Conservation (phyloP, 2,888 invertebrate genomes). For the Macrophya alboannulata region DNA sequence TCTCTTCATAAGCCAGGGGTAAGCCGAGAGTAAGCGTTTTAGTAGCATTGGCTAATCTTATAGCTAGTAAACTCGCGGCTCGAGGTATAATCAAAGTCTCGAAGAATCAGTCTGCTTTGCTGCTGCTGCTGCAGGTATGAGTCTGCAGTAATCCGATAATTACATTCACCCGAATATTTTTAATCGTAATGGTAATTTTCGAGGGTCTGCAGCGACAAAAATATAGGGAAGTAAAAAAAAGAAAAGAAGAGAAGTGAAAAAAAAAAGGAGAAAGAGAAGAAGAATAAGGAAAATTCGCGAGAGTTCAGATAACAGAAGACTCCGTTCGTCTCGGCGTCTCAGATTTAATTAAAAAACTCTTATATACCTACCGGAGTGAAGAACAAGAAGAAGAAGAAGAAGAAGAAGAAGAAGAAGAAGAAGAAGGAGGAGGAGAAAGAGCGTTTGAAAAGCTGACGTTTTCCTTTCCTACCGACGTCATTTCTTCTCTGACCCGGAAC, state of each 20-base stretch:
- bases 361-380: background rate
- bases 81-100: background rate
- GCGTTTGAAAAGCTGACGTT: slow-evolving; percentile 37
- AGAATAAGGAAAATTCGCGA: background rate
- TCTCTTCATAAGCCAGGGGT: slow-evolving; percentile 17
- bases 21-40: slow-evolving; percentile 38
- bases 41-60: slow-evolving; percentile 4
- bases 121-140: background rate
- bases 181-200: background rate
- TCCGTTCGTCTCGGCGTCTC: slow-evolving; percentile 39
- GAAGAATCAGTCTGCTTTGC: background rate
- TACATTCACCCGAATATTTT: background rate
- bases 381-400: background rate
- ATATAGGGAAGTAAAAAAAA: no score
- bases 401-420: no score
- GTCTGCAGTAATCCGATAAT: slow-evolving; percentile 18
- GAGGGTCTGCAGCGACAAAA: background rate
- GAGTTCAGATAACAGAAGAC: slow-evolving; percentile 18
- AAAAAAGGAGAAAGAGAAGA: background rate
- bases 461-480: slow-evolving; percentile 21
- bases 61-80: background rate
- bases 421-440: background rate
- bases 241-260: background rate
- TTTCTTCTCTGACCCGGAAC: background rate
- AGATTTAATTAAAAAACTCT: slow-evolving; percentile 51